Evolutionary conservation across 2,797 vertebrate genomes (phyloP), one percentile per base, ranked within the genome.

Genomic region (Silurus aristotelis): DNA sequence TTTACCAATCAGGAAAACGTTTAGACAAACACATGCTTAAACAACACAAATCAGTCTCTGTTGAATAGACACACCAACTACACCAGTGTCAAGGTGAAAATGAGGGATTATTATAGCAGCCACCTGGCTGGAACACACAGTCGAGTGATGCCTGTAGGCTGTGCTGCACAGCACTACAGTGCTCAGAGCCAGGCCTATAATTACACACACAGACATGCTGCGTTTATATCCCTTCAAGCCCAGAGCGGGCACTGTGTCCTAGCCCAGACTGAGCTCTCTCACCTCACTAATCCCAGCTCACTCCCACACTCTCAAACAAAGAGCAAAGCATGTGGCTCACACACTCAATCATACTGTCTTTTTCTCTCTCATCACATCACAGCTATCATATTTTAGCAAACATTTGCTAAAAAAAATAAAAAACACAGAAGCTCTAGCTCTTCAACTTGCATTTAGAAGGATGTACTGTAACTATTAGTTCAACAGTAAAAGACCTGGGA

Each of bases 71-170:
- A 80, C 6, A 2, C 20, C 78, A 79, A 48, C 78, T 64, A 64
- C 58, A 73, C 55, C 77, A 78, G 2, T 19, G 20, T 67, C 61
- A 46, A 77, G 83, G 76, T 55, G 83, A 82, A 84, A 87, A 83
- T 84, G 77, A 58, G 46, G 22, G 73, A 70, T 88, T 84, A 82
- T 84, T 87, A 84, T 88, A 86, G 86, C 56, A 38, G 6, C 78
- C 85, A 88, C 73, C 83, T 87, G 82, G 72, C 31, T 79, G 31
- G 43, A 84, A 75, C 14, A 58, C 68, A 55, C 58, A 46, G 81
- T 66, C 20, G 31, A 87, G 77, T n/a, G n/a, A 71, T 31, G 73
- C 25, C 81, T 79, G 10, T 60, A 79, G 83, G 81, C 76, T 83
- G 56, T 63, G 38, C 64, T 86, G 73, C 75, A 58, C 70, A 73